These are phyloP conservation scores for Rissa tridactyla DNA, from an alignment of 2,113 vertebrate genomes.

Conservation along the genomic window DNA sequence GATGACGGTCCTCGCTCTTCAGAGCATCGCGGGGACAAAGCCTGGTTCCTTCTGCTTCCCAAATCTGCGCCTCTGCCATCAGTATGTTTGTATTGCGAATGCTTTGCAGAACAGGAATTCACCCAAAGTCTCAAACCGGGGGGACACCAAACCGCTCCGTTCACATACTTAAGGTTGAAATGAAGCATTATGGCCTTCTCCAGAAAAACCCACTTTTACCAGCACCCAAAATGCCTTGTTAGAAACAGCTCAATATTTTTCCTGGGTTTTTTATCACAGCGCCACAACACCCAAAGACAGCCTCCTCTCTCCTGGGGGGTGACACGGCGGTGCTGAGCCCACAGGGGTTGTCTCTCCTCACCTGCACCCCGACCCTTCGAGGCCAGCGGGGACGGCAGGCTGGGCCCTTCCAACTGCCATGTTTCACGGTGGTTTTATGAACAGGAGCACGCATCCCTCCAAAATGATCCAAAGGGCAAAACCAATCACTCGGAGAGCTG, in stretches of 20 bases:
- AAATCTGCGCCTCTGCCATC: background rate
- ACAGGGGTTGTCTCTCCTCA: background rate
- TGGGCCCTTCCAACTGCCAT: background rate
- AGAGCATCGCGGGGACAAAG: background rate
- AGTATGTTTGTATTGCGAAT: rapidly evolving
- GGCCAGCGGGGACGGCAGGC: background rate
- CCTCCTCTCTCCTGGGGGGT: background rate
- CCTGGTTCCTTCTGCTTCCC: background rate
- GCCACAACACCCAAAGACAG: background rate
- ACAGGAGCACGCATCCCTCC: background rate
- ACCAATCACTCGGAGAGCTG: background rate
- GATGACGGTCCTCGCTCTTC: background rate
- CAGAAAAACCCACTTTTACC: background rate
- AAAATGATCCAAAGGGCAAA: background rate
- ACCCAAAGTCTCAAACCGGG: background rate
- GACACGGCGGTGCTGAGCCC: background rate
- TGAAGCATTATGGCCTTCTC: background rate
- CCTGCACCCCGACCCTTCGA: background rate
- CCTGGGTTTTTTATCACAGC: background rate
- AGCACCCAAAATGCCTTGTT: background rate
- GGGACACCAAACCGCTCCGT: rapidly evolving
- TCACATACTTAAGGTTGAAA: background rate
- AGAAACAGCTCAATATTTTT: background rate
- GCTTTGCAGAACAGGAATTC: background rate
- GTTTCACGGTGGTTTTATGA: background rate